These are phyloP conservation scores for Equus quagga DNA, from an alignment of 2,113 vertebrate genomes.

Conservation along the genomic window DNA sequence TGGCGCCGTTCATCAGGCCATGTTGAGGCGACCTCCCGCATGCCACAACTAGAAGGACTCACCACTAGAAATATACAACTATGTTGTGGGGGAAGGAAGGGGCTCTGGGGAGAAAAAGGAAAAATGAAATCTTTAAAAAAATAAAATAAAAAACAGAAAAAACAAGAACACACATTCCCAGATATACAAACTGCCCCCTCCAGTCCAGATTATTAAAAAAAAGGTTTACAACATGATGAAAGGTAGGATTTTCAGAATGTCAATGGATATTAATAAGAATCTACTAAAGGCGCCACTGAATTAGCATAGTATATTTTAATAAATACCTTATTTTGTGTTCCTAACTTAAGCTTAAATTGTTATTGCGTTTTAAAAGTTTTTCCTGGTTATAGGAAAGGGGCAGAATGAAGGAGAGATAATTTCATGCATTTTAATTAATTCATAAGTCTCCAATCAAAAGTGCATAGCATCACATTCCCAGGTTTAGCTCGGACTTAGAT, in stretches of 20 bases:
- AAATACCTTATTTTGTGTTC: neutral
- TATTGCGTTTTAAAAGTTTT: neutral
- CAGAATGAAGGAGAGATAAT: neutral
- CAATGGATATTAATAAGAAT: neutral
- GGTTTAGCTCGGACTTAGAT: neutral
- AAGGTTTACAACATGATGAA: neutral
- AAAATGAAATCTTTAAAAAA: too few species aligned
- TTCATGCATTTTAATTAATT: slow-evolving; percentile 13
- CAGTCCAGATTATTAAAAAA: neutral
- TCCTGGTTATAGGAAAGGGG: neutral
- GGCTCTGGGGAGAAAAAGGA: too few species aligned
- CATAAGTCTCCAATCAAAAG: neutral
- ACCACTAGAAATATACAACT: too few species aligned
- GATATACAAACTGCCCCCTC: neutral
- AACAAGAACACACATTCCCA: neutral
- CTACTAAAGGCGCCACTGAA: neutral
- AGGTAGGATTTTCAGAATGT: neutral
- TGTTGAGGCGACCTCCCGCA: too few species aligned
- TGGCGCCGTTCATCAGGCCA: too few species aligned
- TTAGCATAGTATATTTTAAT: neutral
- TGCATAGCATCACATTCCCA: neutral
- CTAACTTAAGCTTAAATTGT: neutral
- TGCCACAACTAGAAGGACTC: too few species aligned
- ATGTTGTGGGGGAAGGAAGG: too few species aligned
- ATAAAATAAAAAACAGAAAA: neutral